A percentile compares a stretch with the other conserved stretches of the same genome.
Evolutionary conservation across 2,888 invertebrate species (phyloP).

Genomic region (Napeogenes sylphis): DNA sequence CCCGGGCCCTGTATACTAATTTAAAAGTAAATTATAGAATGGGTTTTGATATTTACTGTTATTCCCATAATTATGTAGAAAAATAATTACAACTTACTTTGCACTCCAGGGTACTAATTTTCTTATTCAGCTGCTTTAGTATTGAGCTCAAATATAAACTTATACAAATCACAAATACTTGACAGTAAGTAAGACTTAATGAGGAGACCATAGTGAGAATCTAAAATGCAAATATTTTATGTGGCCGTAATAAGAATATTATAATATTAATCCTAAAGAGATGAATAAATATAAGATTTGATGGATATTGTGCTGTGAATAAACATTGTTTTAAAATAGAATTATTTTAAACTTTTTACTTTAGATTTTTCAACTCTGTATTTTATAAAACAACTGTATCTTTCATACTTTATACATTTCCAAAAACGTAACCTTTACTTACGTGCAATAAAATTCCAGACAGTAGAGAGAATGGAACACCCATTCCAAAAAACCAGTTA

Average conservation of each 20-base stretch:
- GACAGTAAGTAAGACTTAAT: conserved; percentile 82
- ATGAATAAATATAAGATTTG: background rate
- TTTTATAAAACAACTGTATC: background rate
- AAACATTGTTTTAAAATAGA: background rate
- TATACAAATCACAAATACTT: conserved; percentile 81
- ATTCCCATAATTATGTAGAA: background rate
- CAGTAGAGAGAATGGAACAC: conserved; percentile 29
- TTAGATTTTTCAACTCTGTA: background rate
- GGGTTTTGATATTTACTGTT: background rate
- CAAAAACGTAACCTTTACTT: conserved; percentile 9
- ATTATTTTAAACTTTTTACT: background rate
- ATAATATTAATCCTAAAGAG: background rate
- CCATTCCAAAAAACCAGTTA: conserved; percentile 39
- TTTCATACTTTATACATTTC: background rate
- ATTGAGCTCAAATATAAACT: conserved; percentile 81
- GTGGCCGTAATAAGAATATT: background rate
- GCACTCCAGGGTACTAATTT: conserved; percentile 39
- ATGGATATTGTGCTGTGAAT: background rate
- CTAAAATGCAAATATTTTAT: conserved; percentile 38
- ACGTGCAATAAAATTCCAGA: conserved; percentile 44
- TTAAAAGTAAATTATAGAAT: background rate
- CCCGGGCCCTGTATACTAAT: background rate
- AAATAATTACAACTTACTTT: conserved; percentile 39
- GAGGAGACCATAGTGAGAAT: conserved; percentile 74
- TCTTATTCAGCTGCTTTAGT: conserved; percentile 77